These are phyloP conservation scores for Drosophila tropicalis DNA, from an alignment of 1,140 invertebrate genomes.

Conservation along the genomic window DNA sequence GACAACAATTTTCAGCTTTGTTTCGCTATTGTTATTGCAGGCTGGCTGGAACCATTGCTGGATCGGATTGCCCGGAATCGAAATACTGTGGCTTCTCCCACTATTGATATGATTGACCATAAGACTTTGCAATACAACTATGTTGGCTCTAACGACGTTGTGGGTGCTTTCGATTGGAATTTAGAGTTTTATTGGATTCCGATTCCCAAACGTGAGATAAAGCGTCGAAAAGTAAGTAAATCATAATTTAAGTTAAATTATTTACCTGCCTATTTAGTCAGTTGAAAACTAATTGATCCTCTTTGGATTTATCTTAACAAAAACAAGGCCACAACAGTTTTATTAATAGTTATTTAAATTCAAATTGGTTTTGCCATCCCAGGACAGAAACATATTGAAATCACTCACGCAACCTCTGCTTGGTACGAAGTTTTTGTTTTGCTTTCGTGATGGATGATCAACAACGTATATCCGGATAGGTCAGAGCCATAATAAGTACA, in stretches of 20 bases:
- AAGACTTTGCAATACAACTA: conserved; percentile 95
- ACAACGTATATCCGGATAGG: conserved; percentile 68
- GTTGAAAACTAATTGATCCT: neutral
- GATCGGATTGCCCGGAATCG: conserved; percentile 95
- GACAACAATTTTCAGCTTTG: neutral
- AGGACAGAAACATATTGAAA: conserved; percentile 69
- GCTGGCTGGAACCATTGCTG: conserved; percentile 97
- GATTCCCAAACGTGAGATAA: conserved; percentile 95
- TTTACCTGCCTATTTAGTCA: no score
- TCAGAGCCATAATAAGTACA: conserved; percentile 72
- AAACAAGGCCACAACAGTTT: neutral
- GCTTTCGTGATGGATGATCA: conserved; percentile 11
- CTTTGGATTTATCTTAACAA: neutral
- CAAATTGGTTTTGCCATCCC: conserved; percentile 42
- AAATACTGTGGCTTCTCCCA: conserved; percentile 95
- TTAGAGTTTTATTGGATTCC: conserved; percentile 98
- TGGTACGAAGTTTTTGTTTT: neutral
- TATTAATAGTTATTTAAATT: conserved; percentile 18
- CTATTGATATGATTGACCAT: conserved; percentile 95
- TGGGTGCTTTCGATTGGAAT: conserved; percentile 99
- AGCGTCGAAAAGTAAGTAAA: conserved; percentile 87
- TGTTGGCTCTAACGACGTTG: conserved; percentile 93
- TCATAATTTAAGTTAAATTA: neutral
- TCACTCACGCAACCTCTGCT: conserved; percentile 66
- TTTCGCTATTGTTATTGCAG: conserved; percentile 83